Evolutionary conservation across 2,888 invertebrate genomes (phyloP).

Genomic region (Caenorhabditis imperialis): DNA sequence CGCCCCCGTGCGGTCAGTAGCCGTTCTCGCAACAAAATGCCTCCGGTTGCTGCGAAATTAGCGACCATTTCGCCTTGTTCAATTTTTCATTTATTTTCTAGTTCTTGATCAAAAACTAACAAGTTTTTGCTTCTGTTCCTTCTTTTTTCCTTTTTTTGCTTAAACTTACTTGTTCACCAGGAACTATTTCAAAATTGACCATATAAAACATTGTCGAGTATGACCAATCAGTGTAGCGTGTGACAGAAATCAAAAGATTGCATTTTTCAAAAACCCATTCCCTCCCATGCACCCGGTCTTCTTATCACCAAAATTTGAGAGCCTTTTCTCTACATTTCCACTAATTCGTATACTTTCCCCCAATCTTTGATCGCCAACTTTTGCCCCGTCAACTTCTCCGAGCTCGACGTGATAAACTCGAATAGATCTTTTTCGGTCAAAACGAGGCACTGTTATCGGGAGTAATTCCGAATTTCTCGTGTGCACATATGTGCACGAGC

Average conservation of each 20-base stretch:
- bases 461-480: slow-evolving; percentile 25
- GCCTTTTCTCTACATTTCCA: slow-evolving; percentile 17
- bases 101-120: too few species aligned
- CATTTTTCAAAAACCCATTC: slow-evolving; percentile 22
- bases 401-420: slow-evolving; percentile 31
- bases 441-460: slow-evolving; percentile 25
- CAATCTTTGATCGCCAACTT: slow-evolving; percentile 2
- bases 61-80: slow-evolving; percentile 11
- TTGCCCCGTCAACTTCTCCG: slow-evolving; percentile 5
- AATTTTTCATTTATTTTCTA: slow-evolving; percentile 13
- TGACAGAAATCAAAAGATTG: slow-evolving; percentile 41
- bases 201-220: not conserved
- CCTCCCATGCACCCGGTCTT: slow-evolving; percentile 6
- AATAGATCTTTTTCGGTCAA: slow-evolving; percentile 40
- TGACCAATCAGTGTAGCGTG: slow-evolving; percentile 23
- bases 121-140: too few species aligned
- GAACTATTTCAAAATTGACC: slow-evolving; percentile 10
- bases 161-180: too few species aligned
- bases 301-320: slow-evolving; percentile 2
- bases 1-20: too few species aligned
- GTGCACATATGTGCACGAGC: slow-evolving; percentile 34
- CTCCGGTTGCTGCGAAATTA: slow-evolving; percentile 16
- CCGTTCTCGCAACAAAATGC: slow-evolving; percentile 17
- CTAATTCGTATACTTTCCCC: slow-evolving; percentile 30
- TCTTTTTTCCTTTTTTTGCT: slow-evolving; percentile 4